phyloP scores from a whole-genome alignment of 2,113 vertebrate species.

The Pao palembangensis region DNA sequence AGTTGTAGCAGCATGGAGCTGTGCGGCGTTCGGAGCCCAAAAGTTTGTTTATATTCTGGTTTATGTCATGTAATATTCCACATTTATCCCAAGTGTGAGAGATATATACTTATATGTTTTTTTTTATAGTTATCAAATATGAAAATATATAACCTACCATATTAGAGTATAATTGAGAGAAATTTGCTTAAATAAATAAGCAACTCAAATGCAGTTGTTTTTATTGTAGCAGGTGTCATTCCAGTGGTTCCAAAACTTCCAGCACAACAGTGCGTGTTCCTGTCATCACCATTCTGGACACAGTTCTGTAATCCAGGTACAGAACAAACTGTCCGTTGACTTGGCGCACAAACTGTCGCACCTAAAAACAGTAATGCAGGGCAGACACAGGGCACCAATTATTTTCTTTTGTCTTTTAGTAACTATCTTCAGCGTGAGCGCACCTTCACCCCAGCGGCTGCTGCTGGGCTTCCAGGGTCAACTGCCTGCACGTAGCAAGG shows the following conservation, averaged over 20 bases:
- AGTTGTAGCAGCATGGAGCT: slow-evolving; percentile 30
- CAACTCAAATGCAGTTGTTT: not conserved
- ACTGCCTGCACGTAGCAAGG: slow-evolving; percentile 87
- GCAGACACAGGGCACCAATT: not conserved
- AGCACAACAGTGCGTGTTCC: slow-evolving; percentile 80
- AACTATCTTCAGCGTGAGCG: not conserved
- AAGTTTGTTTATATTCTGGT: slow-evolving; percentile 5
- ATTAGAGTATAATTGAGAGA: too few species aligned
- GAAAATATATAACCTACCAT: too few species aligned
- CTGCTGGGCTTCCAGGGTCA: slow-evolving; percentile 84
- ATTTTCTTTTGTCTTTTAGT: not conserved
- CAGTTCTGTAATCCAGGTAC: slow-evolving; percentile 78
- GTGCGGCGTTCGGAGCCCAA: not conserved
- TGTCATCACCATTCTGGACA: slow-evolving; percentile 83
- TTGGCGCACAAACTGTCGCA: slow-evolving; percentile 82
- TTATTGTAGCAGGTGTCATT: slow-evolving; percentile 45
- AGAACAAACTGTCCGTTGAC: slow-evolving; percentile 81
- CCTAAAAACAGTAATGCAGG: slow-evolving; percentile 54
- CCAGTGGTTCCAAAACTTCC: slow-evolving; percentile 82
- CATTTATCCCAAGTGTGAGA: not conserved
- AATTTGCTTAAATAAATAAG: not conserved
- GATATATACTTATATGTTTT: not conserved
- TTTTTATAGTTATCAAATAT: too few species aligned
- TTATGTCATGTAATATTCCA: not conserved
- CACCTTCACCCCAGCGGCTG: slow-evolving; percentile 86